Base-by-base conservation (phyloP, 2,888 invertebrate genomes). In the Pyrrhia umbra region DNA sequence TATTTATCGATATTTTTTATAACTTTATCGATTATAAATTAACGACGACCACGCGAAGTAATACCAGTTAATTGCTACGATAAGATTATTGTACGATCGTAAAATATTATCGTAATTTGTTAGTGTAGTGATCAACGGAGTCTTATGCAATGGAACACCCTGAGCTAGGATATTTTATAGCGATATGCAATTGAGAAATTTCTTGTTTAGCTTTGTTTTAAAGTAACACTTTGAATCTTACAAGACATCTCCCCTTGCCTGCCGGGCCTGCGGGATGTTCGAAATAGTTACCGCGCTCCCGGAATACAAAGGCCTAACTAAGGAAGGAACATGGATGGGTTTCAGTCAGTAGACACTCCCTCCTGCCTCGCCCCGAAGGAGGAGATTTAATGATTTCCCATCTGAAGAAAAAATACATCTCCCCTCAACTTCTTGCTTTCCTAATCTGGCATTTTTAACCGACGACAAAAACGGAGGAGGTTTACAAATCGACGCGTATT, bases 1-100 rank as follows among this genome's bases (percentile, higher is more conserved):
- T 61, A 56, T 63, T 74, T 75, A 72, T 79, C 68, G 72, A 62
- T 73, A 72, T 72, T 79, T n/a, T 77, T 80, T 79, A 77, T 60
- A 68, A 73, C 67, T 70, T 69, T 68, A 66, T 67, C 74, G 70
- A 66, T 75, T 75, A 65, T 67, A 74, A 68, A 79, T 59, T 67
- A 75, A 68, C 63, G 65, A 69, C 60, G 65, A 51, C 58, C 68
- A 75, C 49, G 76, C 69, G 25, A 77, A 68, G 61, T 67, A 67
- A 71, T 72, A 69, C 77, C 79, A 60, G 79, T 83, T 87, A 88
- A 88, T 86, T 85, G 87, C 77, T 58, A 51, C 73, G 88, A 87
- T 88, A 85, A 87, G 77, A 85, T 86, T 84, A 73, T 81, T 75
- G 59, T 77, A 55, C 8, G 68, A 76, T 77, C 82, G 75, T 85